Conservation (phyloP, 1,140 invertebrate species). For the Semibalanus balanoides region DNA sequence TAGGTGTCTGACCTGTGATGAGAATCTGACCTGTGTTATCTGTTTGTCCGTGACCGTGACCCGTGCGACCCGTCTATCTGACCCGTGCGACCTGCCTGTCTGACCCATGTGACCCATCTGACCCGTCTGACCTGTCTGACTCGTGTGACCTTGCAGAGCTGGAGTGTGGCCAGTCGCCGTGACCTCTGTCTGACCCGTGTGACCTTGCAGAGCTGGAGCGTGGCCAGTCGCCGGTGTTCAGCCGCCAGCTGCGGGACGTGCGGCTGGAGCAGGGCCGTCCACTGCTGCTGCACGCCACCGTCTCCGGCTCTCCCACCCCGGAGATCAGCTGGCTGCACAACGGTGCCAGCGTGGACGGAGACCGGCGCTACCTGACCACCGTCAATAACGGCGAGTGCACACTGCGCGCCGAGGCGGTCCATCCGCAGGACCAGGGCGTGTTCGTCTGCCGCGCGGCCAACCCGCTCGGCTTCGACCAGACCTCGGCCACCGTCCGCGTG, state of each 20-base stretch:
- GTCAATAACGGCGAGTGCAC: slow-evolving; percentile 42
- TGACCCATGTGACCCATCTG: no score
- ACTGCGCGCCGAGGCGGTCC: slow-evolving; percentile 43
- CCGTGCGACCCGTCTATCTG: no score
- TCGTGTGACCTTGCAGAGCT: no score
- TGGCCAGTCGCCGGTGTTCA: not conserved
- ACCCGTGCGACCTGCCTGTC: no score
- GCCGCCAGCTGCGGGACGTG: not conserved
- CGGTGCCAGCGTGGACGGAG: slow-evolving; percentile 53
- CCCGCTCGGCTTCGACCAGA: slow-evolving; percentile 35
- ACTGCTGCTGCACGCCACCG: slow-evolving; percentile 51
- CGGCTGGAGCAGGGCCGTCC: slow-evolving; percentile 18
- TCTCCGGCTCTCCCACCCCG: slow-evolving; percentile 52
- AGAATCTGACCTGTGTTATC: no score
- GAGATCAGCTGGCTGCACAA: slow-evolving; percentile 67
- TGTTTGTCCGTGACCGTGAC: no score
- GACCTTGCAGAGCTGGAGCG: not conserved
- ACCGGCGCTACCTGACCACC: slow-evolving; percentile 44
- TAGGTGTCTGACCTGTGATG: no score
- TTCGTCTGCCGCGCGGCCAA: slow-evolving; percentile 41
- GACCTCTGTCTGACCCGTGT: no score
- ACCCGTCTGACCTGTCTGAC: no score
- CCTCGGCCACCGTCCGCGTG: slow-evolving; percentile 33
- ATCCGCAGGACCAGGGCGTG: slow-evolving; percentile 41
- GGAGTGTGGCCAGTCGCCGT: not conserved